A percentile compares a stretch with the other conserved stretches of the same genome.
Conservation (phyloP, 2,113 vertebrate genomes). For the Bubo scandiacus region DNA sequence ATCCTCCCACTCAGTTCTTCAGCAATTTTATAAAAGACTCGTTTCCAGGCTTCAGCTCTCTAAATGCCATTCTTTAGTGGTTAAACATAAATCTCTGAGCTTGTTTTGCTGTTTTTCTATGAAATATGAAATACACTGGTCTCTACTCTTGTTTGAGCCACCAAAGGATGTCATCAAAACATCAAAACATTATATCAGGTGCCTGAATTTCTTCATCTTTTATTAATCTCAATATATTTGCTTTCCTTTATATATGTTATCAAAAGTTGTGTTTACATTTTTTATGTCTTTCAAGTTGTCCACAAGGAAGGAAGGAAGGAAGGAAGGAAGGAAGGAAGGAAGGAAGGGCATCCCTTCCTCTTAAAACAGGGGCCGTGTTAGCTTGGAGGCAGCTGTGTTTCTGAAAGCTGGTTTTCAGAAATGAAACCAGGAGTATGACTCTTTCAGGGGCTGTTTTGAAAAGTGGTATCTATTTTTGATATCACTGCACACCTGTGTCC, state of each 20-base stretch:
- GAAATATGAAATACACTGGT: neutral
- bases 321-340: too few species aligned
- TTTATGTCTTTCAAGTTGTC: neutral
- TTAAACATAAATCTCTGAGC: slow-evolving; percentile 2
- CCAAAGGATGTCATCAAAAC: neutral
- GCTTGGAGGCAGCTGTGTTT: neutral
- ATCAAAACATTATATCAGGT: neutral
- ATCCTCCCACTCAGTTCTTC: slow-evolving; percentile 33
- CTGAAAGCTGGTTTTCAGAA: too few species aligned
- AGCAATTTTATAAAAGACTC: neutral
- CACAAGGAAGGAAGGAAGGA: neutral
- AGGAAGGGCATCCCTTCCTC: neutral
- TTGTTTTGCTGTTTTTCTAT: neutral
- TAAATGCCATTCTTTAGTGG: neutral
- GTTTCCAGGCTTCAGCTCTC: slow-evolving; percentile 23
- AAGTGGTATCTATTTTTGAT: neutral
- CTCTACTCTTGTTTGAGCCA: neutral
- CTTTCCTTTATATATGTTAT: neutral
- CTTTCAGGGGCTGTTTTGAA: neutral
- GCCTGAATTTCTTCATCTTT: slow-evolving; percentile 7
- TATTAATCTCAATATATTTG: neutral
- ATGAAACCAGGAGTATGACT: neutral
- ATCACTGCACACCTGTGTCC: neutral
- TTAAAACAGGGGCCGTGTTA: neutral
- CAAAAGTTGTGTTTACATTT: neutral